These are phyloP conservation scores for Meandrina meandrites DNA, from an alignment of 92 coral and sea anemone species.

Conservation along the genomic window DNA sequence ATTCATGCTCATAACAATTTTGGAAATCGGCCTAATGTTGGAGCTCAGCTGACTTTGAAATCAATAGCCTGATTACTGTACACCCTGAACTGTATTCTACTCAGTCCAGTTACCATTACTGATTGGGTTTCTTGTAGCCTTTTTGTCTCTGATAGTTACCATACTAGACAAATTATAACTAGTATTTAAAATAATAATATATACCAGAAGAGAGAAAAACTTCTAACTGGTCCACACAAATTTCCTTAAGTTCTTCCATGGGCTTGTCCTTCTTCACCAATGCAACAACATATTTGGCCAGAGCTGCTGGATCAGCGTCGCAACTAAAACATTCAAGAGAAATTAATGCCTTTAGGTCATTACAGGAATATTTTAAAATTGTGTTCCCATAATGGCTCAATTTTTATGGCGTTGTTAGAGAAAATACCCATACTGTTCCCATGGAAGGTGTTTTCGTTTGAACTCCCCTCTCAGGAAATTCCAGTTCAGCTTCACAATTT, in stretches of 20 bases:
- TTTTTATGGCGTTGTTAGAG: neutral
- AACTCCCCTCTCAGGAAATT: neutral
- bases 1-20: too few species aligned
- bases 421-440: neutral
- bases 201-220: slow-evolving; percentile 91
- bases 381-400: neutral
- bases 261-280: slow-evolving; percentile 96
- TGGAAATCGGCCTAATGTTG: too few species aligned
- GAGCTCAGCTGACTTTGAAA: too few species aligned
- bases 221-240: slow-evolving; percentile 95
- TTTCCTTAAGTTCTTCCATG: slow-evolving; percentile 81
- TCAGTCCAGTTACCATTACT: too few species aligned
- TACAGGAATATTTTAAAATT: too few species aligned
- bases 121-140: too few species aligned
- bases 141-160: too few species aligned
- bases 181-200: neutral
- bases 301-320: slow-evolving; percentile 99
- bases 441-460: neutral
- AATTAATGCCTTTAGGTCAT: neutral
- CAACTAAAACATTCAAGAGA: slow-evolving; percentile 53
- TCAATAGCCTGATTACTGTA: too few species aligned
- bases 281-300: slow-evolving; percentile 98
- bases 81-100: too few species aligned
- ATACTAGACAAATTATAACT: neutral
- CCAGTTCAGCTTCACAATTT: neutral